Conservation (phyloP, 2,113 vertebrate species). For the Poeciliopsis prolifica region DNA sequence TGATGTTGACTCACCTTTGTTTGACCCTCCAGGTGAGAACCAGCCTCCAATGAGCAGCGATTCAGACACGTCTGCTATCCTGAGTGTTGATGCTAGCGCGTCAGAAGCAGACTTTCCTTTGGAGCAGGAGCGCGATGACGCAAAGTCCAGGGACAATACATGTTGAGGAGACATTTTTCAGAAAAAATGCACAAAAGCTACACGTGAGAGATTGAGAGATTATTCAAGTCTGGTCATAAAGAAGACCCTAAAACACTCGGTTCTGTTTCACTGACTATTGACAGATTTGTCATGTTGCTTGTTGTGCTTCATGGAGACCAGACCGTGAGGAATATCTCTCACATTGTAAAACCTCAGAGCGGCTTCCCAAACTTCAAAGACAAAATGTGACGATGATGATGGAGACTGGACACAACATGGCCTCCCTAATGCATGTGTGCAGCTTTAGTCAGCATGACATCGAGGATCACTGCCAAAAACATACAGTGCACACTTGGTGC, state of each 20-base stretch:
- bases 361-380: slow-evolving; percentile 10
- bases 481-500: too few relatives aligned
- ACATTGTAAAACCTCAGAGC: slow-evolving; percentile 15
- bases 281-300: slow-evolving; percentile 12
- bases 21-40: slow-evolving; percentile 83
- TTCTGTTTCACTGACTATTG: slow-evolving; percentile 61
- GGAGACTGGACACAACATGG: slow-evolving; percentile 21
- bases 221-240: slow-evolving; percentile 30
- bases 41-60: slow-evolving; percentile 90
- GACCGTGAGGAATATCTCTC: slow-evolving; percentile 23
- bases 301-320: slow-evolving; percentile 16
- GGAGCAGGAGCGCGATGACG: slow-evolving; percentile 86
- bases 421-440: slow-evolving; percentile 11
- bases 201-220: slow-evolving; percentile 35
- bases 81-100: slow-evolving; percentile 87
- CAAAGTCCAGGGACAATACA: slow-evolving; percentile 85
- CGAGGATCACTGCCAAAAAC: slow-evolving; percentile 73
- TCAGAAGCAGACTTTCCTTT: slow-evolving; percentile 88
- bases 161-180: slow-evolving; percentile 41
- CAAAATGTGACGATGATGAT: slow-evolving; percentile 3
- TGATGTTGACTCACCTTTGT: neutral
- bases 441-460: slow-evolving; percentile 43
- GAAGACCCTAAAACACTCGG: slow-evolving; percentile 58
- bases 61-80: slow-evolving; percentile 89
- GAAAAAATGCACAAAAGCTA: slow-evolving; percentile 42